Conservation (phyloP, 2,113 vertebrate species). For the Atlantisia rogersi region DNA sequence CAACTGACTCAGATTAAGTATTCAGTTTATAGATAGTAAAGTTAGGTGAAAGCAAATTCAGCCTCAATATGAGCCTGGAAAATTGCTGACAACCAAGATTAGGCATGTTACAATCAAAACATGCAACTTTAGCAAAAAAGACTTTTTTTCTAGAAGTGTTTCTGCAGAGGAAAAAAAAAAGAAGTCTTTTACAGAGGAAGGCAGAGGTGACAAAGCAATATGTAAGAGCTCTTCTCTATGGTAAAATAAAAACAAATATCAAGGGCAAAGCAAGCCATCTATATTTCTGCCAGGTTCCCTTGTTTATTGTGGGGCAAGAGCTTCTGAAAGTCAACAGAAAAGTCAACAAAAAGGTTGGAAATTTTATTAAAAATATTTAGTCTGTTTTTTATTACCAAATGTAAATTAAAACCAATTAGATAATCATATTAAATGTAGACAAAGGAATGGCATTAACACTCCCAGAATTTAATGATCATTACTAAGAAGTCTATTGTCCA, state of each 20-base stretch:
- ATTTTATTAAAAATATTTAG: slow-evolving; percentile 42
- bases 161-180: neutral
- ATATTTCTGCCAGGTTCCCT: neutral
- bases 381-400: slow-evolving; percentile 25
- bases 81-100: neutral
- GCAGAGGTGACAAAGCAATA: neutral
- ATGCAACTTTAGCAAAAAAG: neutral
- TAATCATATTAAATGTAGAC: neutral
- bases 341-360: neutral
- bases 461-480: neutral
- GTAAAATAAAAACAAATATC: neutral
- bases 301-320: neutral
- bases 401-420: slow-evolving; percentile 39
- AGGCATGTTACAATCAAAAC: neutral
- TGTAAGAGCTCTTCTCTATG: neutral
- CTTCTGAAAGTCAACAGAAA: slow-evolving; percentile 1
- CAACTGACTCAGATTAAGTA: neutral
- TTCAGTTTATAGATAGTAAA: neutral
- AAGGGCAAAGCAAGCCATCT: neutral
- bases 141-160: neutral
- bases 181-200: neutral
- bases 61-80: neutral
- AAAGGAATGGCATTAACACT: neutral
- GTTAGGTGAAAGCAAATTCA: slow-evolving; percentile 18
- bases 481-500: neutral